phyloP scores from a whole-genome alignment of 1,140 invertebrate species.

The Drosophila murphyi region DNA sequence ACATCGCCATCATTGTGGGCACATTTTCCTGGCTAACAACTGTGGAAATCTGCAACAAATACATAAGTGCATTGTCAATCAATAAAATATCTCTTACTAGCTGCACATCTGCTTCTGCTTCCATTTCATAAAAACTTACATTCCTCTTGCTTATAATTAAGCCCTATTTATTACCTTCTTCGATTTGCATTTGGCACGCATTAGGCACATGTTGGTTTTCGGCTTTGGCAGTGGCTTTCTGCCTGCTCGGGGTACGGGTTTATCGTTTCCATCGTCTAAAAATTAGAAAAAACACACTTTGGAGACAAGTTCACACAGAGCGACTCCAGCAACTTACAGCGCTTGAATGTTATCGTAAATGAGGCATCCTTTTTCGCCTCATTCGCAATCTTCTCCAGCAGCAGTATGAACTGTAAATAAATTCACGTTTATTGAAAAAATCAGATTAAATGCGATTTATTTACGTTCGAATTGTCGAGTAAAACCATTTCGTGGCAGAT shows the following conservation, averaged over 20 bases:
- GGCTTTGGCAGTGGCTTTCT: conserved; percentile 86
- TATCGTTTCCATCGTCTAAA: conserved; percentile 90
- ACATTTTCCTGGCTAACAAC: conserved; percentile 92
- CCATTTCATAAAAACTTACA: background rate
- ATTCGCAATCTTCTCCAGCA: conserved; percentile 88
- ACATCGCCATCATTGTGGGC: conserved; percentile 93
- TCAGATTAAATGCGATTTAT: conserved; percentile 57
- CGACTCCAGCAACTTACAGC: conserved; percentile 86
- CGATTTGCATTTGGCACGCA: conserved; percentile 89
- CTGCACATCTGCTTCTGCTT: too few species aligned
- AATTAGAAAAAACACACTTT: conserved; percentile 7
- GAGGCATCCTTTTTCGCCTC: conserved; percentile 87
- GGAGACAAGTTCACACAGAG: background rate
- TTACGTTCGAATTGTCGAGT: conserved; percentile 87
- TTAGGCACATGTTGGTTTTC: conserved; percentile 90
- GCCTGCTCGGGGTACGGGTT: conserved; percentile 88
- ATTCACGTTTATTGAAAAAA: conserved; percentile 85
- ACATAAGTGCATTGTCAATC: background rate
- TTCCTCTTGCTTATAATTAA: background rate
- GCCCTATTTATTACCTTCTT: conserved; percentile 86
- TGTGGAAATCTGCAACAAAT: conserved; percentile 86
- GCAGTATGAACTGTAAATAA: conserved; percentile 87
- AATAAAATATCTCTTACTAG: too few species aligned
- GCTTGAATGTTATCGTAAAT: conserved; percentile 89
- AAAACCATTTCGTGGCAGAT: conserved; percentile 86